Evolutionary conservation across 1,140 invertebrate genomes (phyloP).

Genomic region (Marisa cornuarietis): DNA sequence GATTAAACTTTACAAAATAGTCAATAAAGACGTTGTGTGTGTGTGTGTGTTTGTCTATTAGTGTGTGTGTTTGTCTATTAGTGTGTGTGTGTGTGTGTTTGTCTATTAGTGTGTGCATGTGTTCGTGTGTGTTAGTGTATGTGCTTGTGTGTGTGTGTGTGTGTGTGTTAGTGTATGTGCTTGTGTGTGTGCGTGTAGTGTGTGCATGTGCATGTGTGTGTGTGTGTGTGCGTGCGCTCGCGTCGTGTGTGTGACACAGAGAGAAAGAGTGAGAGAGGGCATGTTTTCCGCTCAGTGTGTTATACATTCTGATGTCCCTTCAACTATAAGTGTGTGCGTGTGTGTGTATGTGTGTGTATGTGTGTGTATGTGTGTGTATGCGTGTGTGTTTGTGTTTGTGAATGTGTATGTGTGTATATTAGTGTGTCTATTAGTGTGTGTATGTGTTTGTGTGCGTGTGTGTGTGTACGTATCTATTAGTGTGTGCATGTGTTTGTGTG

Average conservation of each 20-base stretch:
- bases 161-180: not conserved
- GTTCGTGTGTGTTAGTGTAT: not conserved
- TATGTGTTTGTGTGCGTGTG: not conserved
- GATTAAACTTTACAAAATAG: not conserved
- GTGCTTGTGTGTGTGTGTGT: not conserved
- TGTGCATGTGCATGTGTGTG: not conserved
- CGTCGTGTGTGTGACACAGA: no score
- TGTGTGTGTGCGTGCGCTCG: not conserved
- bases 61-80: no score
- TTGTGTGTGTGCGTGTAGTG: not conserved
- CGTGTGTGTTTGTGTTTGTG: not conserved
- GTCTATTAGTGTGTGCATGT: no score
- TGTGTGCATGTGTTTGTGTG: not conserved
- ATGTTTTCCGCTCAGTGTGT: no score
- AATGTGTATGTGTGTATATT: no score
- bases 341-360: not conserved
- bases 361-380: conserved; percentile 11
- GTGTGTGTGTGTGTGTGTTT: no score
- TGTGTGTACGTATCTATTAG: not conserved
- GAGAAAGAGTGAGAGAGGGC: no score
- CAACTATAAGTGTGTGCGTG: not conserved
- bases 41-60: not conserved
- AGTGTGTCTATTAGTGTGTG: no score
- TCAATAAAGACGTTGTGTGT: not conserved
- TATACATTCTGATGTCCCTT: no score